Base-by-base conservation (phyloP, 2,797 vertebrate species). In the Sebastes miniatus region DNA sequence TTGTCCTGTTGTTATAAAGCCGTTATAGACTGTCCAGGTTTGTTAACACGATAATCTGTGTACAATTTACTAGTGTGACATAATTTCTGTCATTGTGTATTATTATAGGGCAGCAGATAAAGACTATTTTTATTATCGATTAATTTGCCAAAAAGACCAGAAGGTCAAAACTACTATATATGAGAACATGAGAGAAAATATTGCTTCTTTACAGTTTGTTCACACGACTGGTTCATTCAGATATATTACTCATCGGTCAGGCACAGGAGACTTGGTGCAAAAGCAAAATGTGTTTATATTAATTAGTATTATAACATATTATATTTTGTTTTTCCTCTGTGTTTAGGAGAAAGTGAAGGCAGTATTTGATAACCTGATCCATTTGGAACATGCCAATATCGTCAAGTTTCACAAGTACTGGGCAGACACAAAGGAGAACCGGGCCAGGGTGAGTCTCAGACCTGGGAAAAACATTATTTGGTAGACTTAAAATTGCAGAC, bases 331-430 rank as follows among this genome's bases (percentile, higher is more conserved):
- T 83, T 79, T n/a, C 12, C 39, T 75, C 5, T 68, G 13, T 69
- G 36, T 89, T 86, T 80, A 99, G 98, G 98, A 99, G 76, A 99
- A 99, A 85, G 97, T 99, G 65, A 98, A 97, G 87, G 96, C 97
- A 0, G 98, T 99, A 83, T 99, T 99, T 94, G 98, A 99, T 95
- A 99, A 99, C 91, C 94, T 99, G 81, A 99, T 99, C 88, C 98
- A 99, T 93, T 93, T 99, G 95, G 98, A 99, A 86, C 98, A 99
- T 91, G 95, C 98, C 81, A 99, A 99, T 92, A 99, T 99, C 79
- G 98, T 99, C 72, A 99, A 99, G 92, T 99, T 99, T 91, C 98
- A 99, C 95, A 99, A 99, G 79, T 99, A 99, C 90, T 99, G 98
- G 98, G 98, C 98, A 22, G 98, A 99, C 76, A 95, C 97, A 64